Evolutionary conservation across 2,113 vertebrate genomes (phyloP), one percentile per base, ranked within the genome.

Genomic region (Leucopsar rothschildi): DNA sequence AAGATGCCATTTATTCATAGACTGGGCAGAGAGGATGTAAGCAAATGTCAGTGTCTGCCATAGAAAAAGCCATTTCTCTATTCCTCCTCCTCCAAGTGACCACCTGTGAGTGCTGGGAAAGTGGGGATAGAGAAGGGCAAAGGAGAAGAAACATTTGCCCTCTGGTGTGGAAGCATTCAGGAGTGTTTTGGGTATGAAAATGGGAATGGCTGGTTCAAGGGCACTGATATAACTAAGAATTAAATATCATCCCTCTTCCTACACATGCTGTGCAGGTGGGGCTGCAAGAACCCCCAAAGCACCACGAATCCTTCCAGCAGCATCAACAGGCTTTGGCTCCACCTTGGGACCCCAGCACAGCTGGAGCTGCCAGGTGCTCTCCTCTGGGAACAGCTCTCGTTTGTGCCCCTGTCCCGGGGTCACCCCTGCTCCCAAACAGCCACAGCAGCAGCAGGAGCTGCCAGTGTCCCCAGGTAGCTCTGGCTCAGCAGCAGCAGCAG

Each of bases 261-360:
- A 23, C 37, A 53, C 0, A 0, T 12, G 13, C 13, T 53, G n/a
- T 2, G 9, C 50, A 83, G 33, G 40, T 52, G 37, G n/a, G 19
- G 31, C 57, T 73, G 53, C 77, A 64, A 27, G 0, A 0, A 40
- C 15, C 24, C 72, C 18, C 47, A 65, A 10, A 61, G 35, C 66
- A 59, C 24, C 0, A 0, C 3, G 2, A 82, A 42, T n/a, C 59
- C 79, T 82, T 80, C 89, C 70, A 89, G 45, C 66, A 65, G n/a
- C 71, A 66, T 2, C 82, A 47, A 7, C 5, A 23, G 20, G 16
- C 39, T 61, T 31, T 40, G 33, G 29, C 40, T 76, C 35, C 63
- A 33, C 7, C 68, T 6, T 18, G 57, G 56, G 28, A 82, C 37
- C 33, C 4, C 33, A 25, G 77, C 82, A 39, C 5, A 42, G 71